Conservation (phyloP, 35 echinoderm and acorn worm species). For the Apostichopus californicus region DNA sequence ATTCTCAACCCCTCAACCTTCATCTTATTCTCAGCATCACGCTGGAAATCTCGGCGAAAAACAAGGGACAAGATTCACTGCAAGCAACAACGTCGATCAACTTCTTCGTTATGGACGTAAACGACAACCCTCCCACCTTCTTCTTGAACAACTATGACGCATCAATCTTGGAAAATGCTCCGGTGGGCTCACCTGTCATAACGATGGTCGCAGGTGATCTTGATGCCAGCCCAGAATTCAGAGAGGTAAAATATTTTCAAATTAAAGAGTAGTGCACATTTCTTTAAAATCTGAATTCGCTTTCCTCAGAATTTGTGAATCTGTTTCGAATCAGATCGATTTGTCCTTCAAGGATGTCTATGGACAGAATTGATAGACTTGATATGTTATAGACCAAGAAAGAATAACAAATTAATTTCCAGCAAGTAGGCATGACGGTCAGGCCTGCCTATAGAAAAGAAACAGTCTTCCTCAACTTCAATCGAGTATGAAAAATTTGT, state of each 20-base stretch:
- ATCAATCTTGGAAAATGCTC: not conserved
- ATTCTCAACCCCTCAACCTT: not conserved
- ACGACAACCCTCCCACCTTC: conserved; percentile 47
- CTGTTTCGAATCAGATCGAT: no score
- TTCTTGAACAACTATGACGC: conserved; percentile 23
- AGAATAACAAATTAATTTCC: not conserved
- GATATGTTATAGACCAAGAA: not conserved
- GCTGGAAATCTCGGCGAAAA: not conserved
- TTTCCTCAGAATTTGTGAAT: no score
- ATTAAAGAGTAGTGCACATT: no score
- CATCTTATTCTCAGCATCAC: not conserved
- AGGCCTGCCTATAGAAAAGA: no score
- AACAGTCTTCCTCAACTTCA: no score
- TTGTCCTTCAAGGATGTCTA: not conserved
- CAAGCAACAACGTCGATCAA: not conserved
- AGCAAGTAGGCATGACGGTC: no score
- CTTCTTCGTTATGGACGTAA: conserved; percentile 8
- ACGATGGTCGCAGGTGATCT: conserved; percentile 10
- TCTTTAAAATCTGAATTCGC: no score
- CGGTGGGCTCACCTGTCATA: not conserved
- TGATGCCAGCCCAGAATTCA: conserved; percentile 6
- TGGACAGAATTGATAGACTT: not conserved
- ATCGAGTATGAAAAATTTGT: no score
- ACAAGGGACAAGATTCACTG: not conserved
- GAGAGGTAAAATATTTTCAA: not conserved